These are phyloP conservation scores for Macrosiphum euphorbiae DNA, from an alignment of 2,888 invertebrate species.

Conservation along the genomic window DNA sequence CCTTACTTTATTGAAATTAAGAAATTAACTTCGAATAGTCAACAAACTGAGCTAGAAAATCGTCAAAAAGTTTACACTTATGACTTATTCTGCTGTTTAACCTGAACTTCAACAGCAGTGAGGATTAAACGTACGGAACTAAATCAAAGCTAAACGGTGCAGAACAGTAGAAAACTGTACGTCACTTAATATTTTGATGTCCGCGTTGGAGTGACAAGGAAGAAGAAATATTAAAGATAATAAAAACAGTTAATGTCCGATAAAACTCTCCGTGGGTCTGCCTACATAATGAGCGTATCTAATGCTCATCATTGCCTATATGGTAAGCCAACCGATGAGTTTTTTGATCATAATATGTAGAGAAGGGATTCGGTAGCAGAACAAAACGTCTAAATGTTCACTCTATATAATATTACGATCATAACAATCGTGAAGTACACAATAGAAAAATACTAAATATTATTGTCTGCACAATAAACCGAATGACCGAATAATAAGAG, in stretches of 20 bases:
- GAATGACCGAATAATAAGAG: background rate
- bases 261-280: background rate
- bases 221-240: background rate
- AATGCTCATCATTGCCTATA: background rate
- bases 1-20: background rate
- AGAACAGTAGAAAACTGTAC: background rate
- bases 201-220: background rate
- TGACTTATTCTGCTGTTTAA: background rate
- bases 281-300: background rate
- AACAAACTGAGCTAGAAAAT: background rate
- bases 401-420: background rate
- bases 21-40: background rate
- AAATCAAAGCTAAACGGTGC: background rate
- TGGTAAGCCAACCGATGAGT: background rate
- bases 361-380: background rate
- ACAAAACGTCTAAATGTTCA: background rate
- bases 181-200: background rate
- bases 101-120: background rate
- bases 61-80: background rate
- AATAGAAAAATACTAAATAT: background rate
- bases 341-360: background rate
- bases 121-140: background rate
- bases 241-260: background rate
- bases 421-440: background rate
- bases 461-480: background rate